phyloP scores from a whole-genome alignment of 2,113 vertebrate genomes.

The Sylvilagus bachmani region DNA sequence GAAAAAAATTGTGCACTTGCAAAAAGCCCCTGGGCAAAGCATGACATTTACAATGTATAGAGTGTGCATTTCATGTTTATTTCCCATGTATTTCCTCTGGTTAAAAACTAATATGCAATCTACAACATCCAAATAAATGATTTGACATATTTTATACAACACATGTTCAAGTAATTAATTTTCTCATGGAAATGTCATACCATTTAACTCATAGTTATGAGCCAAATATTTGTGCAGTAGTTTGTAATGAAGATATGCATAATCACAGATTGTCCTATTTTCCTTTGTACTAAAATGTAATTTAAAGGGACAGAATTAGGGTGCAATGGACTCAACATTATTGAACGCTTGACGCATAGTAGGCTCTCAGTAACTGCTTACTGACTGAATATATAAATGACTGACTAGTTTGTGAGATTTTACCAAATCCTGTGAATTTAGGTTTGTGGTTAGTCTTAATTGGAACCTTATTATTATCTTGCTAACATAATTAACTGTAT shows the following conservation, averaged over 20 bases:
- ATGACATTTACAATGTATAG: slow-evolving; percentile 87
- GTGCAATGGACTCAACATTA: slow-evolving; percentile 60
- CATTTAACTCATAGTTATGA: slow-evolving; percentile 87
- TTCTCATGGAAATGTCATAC: slow-evolving; percentile 89
- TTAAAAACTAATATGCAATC: slow-evolving; percentile 85
- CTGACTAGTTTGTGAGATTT: slow-evolving; percentile 21
- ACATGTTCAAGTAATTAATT: slow-evolving; percentile 90
- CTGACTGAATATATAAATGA: slow-evolving; percentile 50
- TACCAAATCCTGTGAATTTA: slow-evolving; percentile 58
- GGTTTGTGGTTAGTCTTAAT: slow-evolving; percentile 43
- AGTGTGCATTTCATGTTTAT: slow-evolving; percentile 84
- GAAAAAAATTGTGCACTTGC: slow-evolving; percentile 83
- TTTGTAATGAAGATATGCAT: slow-evolving; percentile 89
- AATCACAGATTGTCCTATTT: slow-evolving; percentile 85
- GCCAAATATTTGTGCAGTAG: slow-evolving; percentile 90
- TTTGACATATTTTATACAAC: slow-evolving; percentile 88
- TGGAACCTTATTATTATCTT: slow-evolving; percentile 55
- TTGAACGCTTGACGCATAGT: slow-evolving; percentile 58
- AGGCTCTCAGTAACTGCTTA: slow-evolving; percentile 36
- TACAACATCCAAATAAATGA: slow-evolving; percentile 82
- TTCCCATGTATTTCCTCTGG: slow-evolving; percentile 86
- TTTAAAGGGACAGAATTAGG: slow-evolving; percentile 85
- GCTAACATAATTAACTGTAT: slow-evolving; percentile 42
- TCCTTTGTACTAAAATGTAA: slow-evolving; percentile 82
- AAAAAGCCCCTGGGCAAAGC: slow-evolving; percentile 85